A percentile compares a stretch with the other conserved stretches of the same genome.
These are phyloP conservation scores for Drosophila neocordata DNA, from an alignment of 1,140 invertebrate genomes.

Conservation along the genomic window DNA sequence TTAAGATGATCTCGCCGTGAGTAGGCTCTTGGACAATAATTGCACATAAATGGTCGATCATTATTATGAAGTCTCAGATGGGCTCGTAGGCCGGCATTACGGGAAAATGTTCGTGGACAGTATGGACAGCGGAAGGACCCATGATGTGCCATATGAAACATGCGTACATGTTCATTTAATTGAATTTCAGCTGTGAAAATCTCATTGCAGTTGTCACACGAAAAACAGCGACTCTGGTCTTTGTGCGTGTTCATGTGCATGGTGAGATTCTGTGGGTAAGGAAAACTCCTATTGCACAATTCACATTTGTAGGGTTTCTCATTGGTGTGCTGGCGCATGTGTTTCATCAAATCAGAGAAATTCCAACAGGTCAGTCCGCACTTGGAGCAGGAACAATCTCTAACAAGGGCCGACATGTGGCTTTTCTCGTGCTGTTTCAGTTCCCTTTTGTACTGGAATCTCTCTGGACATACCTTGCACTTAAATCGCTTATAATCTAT, in stretches of 20 bases:
- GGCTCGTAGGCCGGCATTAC: conserved; percentile 4
- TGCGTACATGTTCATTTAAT: conserved; percentile 5
- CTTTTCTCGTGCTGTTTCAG: conserved; percentile 2
- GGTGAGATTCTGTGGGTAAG: conserved; percentile 1
- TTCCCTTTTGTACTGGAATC: background rate
- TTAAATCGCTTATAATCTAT: conserved; percentile 6
- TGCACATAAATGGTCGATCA: background rate
- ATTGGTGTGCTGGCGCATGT: conserved; percentile 5
- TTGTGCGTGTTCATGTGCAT: background rate
- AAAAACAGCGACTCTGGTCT: background rate
- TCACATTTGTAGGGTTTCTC: conserved; percentile 10
- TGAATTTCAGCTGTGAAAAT: background rate
- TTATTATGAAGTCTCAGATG: conserved; percentile 1
- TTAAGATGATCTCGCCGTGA: background rate
- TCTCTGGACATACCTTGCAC: background rate
- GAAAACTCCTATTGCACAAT: background rate
- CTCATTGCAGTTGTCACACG: conserved; percentile 5
- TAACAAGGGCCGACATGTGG: background rate
- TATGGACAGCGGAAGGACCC: conserved; percentile 1
- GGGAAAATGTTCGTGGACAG: conserved; percentile 13
- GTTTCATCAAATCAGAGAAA: conserved; percentile 1
- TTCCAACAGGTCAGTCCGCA: background rate
- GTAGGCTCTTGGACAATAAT: background rate
- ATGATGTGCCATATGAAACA: background rate
- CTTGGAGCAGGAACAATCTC: conserved; percentile 9